These are phyloP conservation scores for Leptonema lineaticorne DNA, from an alignment of 1,140 invertebrate genomes.

Conservation along the genomic window DNA sequence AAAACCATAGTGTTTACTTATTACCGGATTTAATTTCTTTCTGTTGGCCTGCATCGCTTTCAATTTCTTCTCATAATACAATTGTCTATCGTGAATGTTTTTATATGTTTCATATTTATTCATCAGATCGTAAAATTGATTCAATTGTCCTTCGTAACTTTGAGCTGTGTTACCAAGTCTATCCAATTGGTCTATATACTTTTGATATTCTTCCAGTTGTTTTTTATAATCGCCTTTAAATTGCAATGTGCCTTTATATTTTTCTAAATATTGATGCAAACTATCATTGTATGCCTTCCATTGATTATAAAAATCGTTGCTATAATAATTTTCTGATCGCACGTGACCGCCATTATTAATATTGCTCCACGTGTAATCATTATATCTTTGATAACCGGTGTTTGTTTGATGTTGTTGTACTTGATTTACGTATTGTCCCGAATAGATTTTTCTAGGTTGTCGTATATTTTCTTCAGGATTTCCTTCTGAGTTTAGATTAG, in stretches of 20 bases:
- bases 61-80: conserved; percentile 30
- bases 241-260: conserved; percentile 11
- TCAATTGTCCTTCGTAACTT: conserved; percentile 16
- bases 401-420: neutral
- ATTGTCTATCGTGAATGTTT: conserved; percentile 27
- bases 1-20: conserved; percentile 27
- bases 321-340: conserved; percentile 38
- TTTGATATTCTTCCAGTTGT: conserved; percentile 28
- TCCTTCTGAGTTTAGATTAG: neutral
- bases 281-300: conserved; percentile 43
- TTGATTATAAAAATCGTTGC: conserved; percentile 34
- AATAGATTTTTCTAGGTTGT: conserved; percentile 26
- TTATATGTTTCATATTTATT: conserved; percentile 24
- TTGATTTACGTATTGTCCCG: conserved; percentile 10
- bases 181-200: conserved; percentile 26
- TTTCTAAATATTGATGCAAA: conserved; percentile 32
- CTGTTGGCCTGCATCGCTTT: conserved; percentile 28
- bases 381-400: neutral
- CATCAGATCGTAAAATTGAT: conserved; percentile 25
- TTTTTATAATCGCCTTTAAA: conserved; percentile 22
- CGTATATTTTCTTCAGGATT: conserved; percentile 26
- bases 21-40: conserved; percentile 35
- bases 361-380: conserved; percentile 18
- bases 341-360: no score
- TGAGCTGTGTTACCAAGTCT: neutral